Evolutionary conservation across 92 coral and sea anemone species (phyloP).

Genomic region (Galaxea fascicularis): DNA sequence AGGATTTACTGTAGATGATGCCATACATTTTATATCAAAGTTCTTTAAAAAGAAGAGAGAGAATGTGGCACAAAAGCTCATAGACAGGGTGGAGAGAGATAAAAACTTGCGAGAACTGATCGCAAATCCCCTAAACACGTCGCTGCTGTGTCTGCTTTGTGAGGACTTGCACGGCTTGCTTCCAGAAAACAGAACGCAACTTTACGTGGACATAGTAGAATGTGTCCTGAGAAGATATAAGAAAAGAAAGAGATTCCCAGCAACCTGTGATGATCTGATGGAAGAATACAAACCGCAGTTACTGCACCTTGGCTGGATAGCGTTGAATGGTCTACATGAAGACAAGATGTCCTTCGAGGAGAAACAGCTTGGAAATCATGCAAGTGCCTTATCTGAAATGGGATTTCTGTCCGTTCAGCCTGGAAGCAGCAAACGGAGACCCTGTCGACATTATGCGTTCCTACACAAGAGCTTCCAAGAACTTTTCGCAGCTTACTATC

Average conservation of each 20-base stretch:
- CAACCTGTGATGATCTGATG: neutral
- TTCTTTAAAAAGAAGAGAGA: conserved; percentile 19
- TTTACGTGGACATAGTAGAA: conserved; percentile 28
- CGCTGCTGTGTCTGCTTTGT: conserved; percentile 43
- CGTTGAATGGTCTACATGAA: conserved; percentile 20
- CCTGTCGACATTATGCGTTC: conserved; percentile 24
- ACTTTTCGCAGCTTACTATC: conserved; percentile 44
- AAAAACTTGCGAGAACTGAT: conserved; percentile 9
- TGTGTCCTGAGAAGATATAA: conserved; percentile 41
- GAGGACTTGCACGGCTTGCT: conserved; percentile 46
- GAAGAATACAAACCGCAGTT: conserved; percentile 5
- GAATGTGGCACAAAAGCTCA: neutral
- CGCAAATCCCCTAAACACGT: conserved; percentile 39
- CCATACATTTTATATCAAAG: conserved; percentile 24
- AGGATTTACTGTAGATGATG: conserved; percentile 36
- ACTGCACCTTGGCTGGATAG: conserved; percentile 16
- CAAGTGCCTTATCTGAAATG: neutral
- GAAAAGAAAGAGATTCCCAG: neutral
- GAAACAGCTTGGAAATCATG: conserved; percentile 4
- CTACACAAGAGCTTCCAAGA: conserved; percentile 53
- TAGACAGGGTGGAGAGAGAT: neutral
- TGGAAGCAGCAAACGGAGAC: conserved; percentile 21
- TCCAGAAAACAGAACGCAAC: conserved; percentile 34
- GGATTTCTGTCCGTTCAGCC: conserved; percentile 49
- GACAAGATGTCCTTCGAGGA: conserved; percentile 11